Conservation (phyloP, 2,888 invertebrate species). For the Caenorhabditis angaria region DNA sequence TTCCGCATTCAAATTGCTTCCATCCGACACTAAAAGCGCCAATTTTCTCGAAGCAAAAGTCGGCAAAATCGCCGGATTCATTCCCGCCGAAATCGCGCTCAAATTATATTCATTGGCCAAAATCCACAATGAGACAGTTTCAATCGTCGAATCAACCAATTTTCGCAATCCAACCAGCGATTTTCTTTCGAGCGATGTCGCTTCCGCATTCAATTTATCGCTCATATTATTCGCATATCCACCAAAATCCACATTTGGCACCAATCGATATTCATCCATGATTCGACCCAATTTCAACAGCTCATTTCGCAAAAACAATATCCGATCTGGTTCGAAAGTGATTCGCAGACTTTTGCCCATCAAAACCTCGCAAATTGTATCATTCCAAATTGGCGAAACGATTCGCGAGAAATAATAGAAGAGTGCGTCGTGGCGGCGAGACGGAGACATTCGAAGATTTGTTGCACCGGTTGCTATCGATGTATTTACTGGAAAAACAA, state of each 20-base stretch:
- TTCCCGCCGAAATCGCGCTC: constrained; percentile 75
- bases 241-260: constrained; percentile 50
- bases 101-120: constrained; percentile 91
- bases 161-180: constrained; percentile 73
- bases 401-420: constrained; percentile 90
- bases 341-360: constrained; percentile 32
- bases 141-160: constrained; percentile 77
- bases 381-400: constrained; percentile 84
- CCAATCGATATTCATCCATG: constrained; percentile 58
- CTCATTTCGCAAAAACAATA: constrained; percentile 29
- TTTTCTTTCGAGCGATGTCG: constrained; percentile 51
- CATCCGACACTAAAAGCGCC: constrained; percentile 52
- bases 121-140: constrained; percentile 91
- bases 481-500: constrained; percentile 27
- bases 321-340: constrained; percentile 24
- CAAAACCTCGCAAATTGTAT: constrained; percentile 37
- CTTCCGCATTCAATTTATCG: constrained; percentile 53
- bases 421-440: constrained; percentile 90
- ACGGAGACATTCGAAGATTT: constrained; percentile 73
- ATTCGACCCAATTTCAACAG: constrained; percentile 37
- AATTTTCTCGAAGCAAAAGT: constrained; percentile 44
- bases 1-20: constrained; percentile 44
- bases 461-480: constrained; percentile 14
- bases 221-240: constrained; percentile 21
- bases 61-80: constrained; percentile 39